Base-by-base conservation (phyloP, 2,113 vertebrate species). In the Phaethornis superciliosus region DNA sequence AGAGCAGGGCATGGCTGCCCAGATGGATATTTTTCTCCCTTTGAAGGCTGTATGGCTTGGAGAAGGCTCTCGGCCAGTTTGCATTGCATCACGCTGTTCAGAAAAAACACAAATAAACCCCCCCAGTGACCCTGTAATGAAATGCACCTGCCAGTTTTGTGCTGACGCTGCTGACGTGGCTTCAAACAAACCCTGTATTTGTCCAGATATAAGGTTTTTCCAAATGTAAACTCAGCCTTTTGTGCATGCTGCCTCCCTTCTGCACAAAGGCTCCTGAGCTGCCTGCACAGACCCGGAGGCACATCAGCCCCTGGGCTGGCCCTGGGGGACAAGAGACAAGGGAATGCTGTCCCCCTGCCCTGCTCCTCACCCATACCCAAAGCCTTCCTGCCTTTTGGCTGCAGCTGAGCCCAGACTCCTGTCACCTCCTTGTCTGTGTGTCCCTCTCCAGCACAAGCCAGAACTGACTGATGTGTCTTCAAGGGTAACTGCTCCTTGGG, bases 71-170 rank as follows among this genome's bases (percentile, higher is more conserved):
- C 62, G 55, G 28, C 40, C 2, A 0, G n/a, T 54, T 78, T 60
- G 5, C 3, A 0, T 15, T 52, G 26, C 18, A 21, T 46, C 0
- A 0, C 20, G 27, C n/a, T 78, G 37, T 49, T n/a, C 0, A 1
- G 60, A 22, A 68, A 68, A 76, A 88, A 71, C 6, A 56, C 22
- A 72, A 32, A 42, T 12, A 55, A 40, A 12, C 20, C 22, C 19
- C 7, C 1, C 0, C 56, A 60, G 5, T 20, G 23, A 65, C 35
- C 32, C 21, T 3, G 7, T 27, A 26, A 81, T 75, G 74, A 37
- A 82, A 75, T 63, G 2, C 30, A 51, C 32, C 26, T 4, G 0
- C 1, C 5, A 13, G 9, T 19, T 81, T 85, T 49, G 59, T 72
- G 28, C 74, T 56, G 68, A 32, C 0, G 1, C 32, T 76, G 27